Evolutionary conservation across 64 coral and sea anemone genomes (phyloP), one percentile per base, ranked within the genome.

Genomic region (Montipora efflorescens): DNA sequence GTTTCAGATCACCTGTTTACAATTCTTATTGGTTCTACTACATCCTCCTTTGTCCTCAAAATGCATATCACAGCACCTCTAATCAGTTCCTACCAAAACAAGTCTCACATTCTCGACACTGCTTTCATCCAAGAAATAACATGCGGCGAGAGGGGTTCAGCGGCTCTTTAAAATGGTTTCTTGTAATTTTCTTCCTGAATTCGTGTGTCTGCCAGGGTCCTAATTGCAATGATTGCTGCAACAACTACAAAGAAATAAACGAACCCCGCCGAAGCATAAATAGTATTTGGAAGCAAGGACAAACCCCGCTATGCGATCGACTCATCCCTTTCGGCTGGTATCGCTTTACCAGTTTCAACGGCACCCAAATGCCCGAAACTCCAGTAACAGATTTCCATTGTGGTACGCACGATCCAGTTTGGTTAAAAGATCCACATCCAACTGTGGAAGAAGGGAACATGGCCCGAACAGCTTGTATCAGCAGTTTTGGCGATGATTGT

Each of bases 381-480:
- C 67, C 47, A 45, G 88, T 75, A 8, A 16, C 79, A 8, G 15
- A 23, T 2, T 18, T 72, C 5, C 57, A 69, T 0, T 95, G 93
- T 73, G 88, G 88, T 7, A 95, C 93, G 0, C 6, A 64, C 21
- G 79, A 59, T 14, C 93, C 93, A 7, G 87, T 95, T 52, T 95
- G 93, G 93, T 59, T 95, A 59, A 28, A 28, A 28, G 82, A 91
- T 13, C 74, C 74, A 44, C 52, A 44, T 43, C 72, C 58, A 4
- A 76, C 74, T 23, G 19, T 21, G 13, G 55, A 50, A 19, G 61
- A 25, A 44, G 7, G 52, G 28, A 59, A 57, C 18, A 7, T 79
- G 5, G 81, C 59, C 12, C 66, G 61, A 0, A 59, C 7, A 22
- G 79, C 79, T 20, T 81, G 79, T 1, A 22, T 81, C 1, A 91